Conservation (phyloP, 2,888 invertebrate species). For the Notodromas monacha region DNA sequence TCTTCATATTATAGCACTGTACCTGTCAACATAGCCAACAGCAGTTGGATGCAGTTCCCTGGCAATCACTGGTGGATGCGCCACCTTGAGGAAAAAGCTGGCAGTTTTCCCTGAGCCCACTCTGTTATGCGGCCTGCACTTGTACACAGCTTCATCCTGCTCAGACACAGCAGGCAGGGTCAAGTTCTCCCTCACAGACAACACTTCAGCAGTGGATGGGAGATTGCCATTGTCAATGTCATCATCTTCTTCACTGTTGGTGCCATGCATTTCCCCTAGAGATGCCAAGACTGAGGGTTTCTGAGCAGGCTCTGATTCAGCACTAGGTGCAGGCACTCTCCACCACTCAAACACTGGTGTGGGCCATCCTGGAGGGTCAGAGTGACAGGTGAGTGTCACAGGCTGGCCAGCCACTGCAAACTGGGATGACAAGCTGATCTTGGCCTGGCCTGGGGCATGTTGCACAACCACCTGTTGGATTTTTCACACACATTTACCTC, state of each 20-base stretch:
- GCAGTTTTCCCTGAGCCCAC: too few species aligned
- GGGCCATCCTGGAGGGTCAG: conserved; percentile 70
- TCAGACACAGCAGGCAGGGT: neutral
- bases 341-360: conserved; percentile 34
- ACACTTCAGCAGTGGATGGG: too few species aligned
- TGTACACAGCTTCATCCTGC: neutral
- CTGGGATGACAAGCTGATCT: neutral
- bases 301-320: conserved; percentile 7
- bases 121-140: neutral
- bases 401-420: neutral
- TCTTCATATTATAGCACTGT: too few species aligned
- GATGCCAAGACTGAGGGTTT: neutral
- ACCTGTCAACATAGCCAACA: too few species aligned
- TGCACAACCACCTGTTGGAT: too few species aligned
- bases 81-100: too few species aligned
- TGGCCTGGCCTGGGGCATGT: neutral
- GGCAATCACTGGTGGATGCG: too few species aligned
- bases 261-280: neutral
- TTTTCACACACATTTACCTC: too few species aligned
- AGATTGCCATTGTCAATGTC: too few species aligned
- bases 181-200: too few species aligned
- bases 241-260: neutral
- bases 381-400: conserved; percentile 31
- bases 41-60: too few species aligned
- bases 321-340: neutral